Conservation (phyloP, 2,888 invertebrate genomes). For the Liposcelis brunnea region DNA sequence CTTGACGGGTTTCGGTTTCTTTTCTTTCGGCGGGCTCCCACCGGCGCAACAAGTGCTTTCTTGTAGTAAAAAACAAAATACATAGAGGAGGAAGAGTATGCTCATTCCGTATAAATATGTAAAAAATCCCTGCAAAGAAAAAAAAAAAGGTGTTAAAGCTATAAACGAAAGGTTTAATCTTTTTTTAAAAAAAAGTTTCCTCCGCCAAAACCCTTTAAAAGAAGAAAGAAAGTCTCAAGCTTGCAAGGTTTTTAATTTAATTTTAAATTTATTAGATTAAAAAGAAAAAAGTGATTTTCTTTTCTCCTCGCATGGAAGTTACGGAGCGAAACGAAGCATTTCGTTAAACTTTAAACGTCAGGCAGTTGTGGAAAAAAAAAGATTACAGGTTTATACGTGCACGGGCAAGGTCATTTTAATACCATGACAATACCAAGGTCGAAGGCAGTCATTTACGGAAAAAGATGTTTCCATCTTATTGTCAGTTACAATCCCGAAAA, state of each 20-base stretch:
- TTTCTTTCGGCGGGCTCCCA: conserved; percentile 37
- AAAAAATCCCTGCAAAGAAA: conserved; percentile 54
- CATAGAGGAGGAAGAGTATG: conserved; percentile 82
- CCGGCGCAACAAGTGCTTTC: conserved; percentile 73
- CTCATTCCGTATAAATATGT: conserved; percentile 86
- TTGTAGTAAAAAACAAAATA: conserved; percentile 86
- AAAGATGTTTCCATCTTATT: too few species aligned
- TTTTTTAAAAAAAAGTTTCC: not conserved
- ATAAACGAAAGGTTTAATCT: not conserved
- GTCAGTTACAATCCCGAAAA: too few species aligned
- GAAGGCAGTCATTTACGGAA: too few species aligned
- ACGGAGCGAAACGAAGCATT: too few species aligned
- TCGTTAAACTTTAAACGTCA: not conserved
- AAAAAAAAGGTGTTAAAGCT: not conserved
- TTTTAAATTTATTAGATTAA: too few species aligned
- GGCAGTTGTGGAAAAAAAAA: too few species aligned
- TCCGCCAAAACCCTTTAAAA: too few species aligned
- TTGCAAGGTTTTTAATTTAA: not conserved
- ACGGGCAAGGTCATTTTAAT: too few species aligned
- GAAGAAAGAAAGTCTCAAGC: not conserved
- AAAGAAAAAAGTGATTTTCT: too few species aligned
- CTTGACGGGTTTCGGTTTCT: conserved; percentile 52
- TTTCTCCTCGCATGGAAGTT: too few species aligned
- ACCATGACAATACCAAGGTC: too few species aligned
- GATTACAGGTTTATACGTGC: too few species aligned